Percentiles rank a stretch among this genome's conserved stretches.
phyloP scores from a whole-genome alignment of 2,113 vertebrate species.

The Scomber colias region DNA sequence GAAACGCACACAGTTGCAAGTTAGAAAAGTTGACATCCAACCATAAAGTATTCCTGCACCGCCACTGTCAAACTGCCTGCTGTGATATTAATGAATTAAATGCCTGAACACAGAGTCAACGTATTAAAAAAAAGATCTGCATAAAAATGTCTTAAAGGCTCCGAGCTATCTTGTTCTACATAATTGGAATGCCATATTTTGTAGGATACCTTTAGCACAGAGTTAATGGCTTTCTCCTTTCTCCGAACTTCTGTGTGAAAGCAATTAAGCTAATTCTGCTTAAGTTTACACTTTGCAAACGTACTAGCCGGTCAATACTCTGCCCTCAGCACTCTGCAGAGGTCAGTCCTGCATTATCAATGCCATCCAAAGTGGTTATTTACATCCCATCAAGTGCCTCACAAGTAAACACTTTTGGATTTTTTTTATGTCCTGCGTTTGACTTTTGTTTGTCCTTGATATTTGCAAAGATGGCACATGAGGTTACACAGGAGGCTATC shows the following conservation, averaged over 20 bases:
- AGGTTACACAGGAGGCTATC: slow-evolving; percentile 9
- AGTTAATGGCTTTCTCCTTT: slow-evolving; percentile 61
- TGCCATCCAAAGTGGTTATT: slow-evolving; percentile 47
- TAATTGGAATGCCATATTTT: slow-evolving; percentile 49
- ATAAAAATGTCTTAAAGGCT: slow-evolving; percentile 2
- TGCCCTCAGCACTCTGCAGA: slow-evolving; percentile 53
- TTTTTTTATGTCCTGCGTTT: slow-evolving; percentile 30
- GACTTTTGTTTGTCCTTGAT: slow-evolving; percentile 48
- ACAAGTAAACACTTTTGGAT: slow-evolving; percentile 15
- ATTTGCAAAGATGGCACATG: slow-evolving; percentile 21
- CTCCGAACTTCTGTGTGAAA: slow-evolving; percentile 48
- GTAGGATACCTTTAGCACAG: slow-evolving; percentile 20
- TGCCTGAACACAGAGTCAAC: slow-evolving; percentile 13
- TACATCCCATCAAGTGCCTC: slow-evolving; percentile 40
- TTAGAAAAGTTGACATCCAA: slow-evolving; percentile 32
- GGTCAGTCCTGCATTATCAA: slow-evolving; percentile 53
- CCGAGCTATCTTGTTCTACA: slow-evolving; percentile 26
- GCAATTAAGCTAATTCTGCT: slow-evolving; percentile 76
- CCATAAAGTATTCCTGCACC: slow-evolving; percentile 23
- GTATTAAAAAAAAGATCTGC: slow-evolving; percentile 21
- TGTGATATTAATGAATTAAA: slow-evolving; percentile 41
- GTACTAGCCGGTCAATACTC: slow-evolving; percentile 51
- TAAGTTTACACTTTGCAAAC: slow-evolving; percentile 70
- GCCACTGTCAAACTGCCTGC: slow-evolving; percentile 25
- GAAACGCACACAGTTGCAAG: slow-evolving; percentile 24